A percentile compares a stretch with the other conserved stretches of the same genome.
Conservation (phyloP, 2,113 vertebrate genomes). For the Bombycilla garrulus region DNA sequence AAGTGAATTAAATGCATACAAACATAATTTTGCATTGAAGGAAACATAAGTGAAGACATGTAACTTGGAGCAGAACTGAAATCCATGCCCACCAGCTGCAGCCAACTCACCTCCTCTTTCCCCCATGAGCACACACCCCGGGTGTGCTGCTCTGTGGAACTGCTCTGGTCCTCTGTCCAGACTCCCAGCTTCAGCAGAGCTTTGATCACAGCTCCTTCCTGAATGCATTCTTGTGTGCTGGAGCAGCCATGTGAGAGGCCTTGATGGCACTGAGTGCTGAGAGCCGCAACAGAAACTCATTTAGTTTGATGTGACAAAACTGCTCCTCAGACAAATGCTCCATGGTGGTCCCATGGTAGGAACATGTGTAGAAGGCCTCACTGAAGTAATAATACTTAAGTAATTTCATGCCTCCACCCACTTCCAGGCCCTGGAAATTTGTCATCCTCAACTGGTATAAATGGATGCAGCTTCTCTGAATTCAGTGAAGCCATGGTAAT, state of each 20-base stretch:
- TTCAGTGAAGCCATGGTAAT: background rate
- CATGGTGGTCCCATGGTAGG: background rate
- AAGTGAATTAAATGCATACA: background rate
- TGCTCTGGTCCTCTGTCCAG: background rate
- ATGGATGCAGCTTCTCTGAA: background rate
- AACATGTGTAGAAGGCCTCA: conserved; percentile 35
- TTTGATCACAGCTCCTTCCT: conserved; percentile 29
- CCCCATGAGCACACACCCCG: background rate
- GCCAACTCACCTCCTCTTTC: conserved; percentile 38
- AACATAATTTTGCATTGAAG: background rate
- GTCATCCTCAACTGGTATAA: background rate
- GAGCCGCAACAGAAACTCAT: conserved; percentile 52
- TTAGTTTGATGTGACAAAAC: conserved; percentile 49
- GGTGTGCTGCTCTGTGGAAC: conserved; percentile 27
- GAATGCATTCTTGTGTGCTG: conserved; percentile 27
- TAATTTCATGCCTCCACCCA: conserved; percentile 37
- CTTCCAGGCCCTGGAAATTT: background rate
- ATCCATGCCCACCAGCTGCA: background rate
- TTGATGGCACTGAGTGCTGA: conserved; percentile 41
- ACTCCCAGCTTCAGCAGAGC: background rate
- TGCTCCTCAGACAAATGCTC: conserved; percentile 33
- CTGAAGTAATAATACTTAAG: conserved; percentile 45
- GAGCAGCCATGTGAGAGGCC: conserved; percentile 26
- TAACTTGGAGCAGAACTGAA: conserved; percentile 18
- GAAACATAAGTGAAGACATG: background rate